Base-by-base conservation (phyloP, 2,888 invertebrate genomes). In the Geotrupes spiniger region DNA sequence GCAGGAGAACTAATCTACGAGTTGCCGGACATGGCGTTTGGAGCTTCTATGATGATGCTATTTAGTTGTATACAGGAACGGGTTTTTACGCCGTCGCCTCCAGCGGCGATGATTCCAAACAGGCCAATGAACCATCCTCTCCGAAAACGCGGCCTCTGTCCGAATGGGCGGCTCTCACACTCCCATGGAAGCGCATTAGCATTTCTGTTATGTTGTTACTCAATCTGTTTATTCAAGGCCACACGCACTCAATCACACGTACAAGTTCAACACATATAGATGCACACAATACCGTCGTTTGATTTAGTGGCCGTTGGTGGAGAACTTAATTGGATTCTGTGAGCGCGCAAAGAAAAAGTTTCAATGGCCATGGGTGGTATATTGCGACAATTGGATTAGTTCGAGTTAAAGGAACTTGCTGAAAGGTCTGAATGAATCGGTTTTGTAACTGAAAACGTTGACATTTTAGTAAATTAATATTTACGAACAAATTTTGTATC, bases 41-140 rank as follows among this genome's bases (percentile, higher is more conserved):
- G 48, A 51, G 42, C 53, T 42, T 56, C 54, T 58, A 58, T 58
- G 62, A 61, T 60, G 61, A 58, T 56, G 62, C 59, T 63, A 63
- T 65, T 65, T 62, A 61, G 60, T 63, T 63, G n/a, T n/a, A 61
- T 55, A 21, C 21, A 60, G 61, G 61, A 66, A 66, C 68, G 58
- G 68, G 66, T 68, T 68, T 64, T 63, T 58, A 59, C 58, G 59
- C 62, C 58, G 58, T 45, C 50, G 65, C 64, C 63, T 60, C 62
- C 53, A 63, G 64, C 61, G 48, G 54, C 47, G 53, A 57, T 54
- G 59, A 62, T 62, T 60, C 60, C 61, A 52, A 53, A 53, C 52
- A 56, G 62, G 62, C 53, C 61, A 58, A 59, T 62, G 62, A 62
- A 62, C 62, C 54, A 57, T 57, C 51, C 46, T 51, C 44, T 51